These are phyloP conservation scores for Brachyhypopomus gauderio DNA, from an alignment of 2,113 vertebrate species.

Conservation along the genomic window DNA sequence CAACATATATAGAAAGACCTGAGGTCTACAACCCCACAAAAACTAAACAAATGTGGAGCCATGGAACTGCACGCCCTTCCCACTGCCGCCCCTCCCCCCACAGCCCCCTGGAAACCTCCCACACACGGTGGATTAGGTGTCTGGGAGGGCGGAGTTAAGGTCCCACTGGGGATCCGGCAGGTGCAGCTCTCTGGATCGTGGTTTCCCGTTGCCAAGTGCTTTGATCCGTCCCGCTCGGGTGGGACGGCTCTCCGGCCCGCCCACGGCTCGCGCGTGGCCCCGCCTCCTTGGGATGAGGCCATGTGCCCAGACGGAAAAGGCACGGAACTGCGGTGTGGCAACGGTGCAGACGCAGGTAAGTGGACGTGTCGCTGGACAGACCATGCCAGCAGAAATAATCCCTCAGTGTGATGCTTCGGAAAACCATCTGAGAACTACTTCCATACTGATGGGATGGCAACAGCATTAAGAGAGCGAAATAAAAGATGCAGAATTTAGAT, in stretches of 20 bases:
- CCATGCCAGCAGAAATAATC: not conserved
- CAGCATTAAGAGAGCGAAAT: not conserved
- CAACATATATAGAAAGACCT: constrained; percentile 47
- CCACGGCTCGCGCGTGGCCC: constrained; percentile 46
- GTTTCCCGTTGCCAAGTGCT: constrained; percentile 61
- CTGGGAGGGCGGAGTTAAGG: constrained; percentile 28
- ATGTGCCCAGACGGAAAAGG: constrained; percentile 71
- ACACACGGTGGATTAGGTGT: constrained; percentile 60
- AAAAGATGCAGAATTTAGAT: not conserved
- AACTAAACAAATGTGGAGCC: constrained; percentile 34
- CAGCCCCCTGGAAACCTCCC: constrained; percentile 56
- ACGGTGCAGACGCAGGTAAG: constrained; percentile 45
- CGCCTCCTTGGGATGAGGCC: constrained; percentile 61
- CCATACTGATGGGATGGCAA: not conserved
- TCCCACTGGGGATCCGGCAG: constrained; percentile 57
- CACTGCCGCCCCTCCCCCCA: constrained; percentile 47
- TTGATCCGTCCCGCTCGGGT: constrained; percentile 76
- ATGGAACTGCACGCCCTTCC: constrained; percentile 59
- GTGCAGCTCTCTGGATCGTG: constrained; percentile 67
- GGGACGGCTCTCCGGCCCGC: constrained; percentile 71
- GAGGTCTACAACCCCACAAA: constrained; percentile 28
- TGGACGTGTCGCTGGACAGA: not conserved
- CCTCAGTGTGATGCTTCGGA: not conserved
- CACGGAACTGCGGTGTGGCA: constrained; percentile 56
- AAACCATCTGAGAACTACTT: not conserved